Evolutionary conservation across 2,888 invertebrate species (phyloP).

Genomic region (Ecliptopera silaceata): DNA sequence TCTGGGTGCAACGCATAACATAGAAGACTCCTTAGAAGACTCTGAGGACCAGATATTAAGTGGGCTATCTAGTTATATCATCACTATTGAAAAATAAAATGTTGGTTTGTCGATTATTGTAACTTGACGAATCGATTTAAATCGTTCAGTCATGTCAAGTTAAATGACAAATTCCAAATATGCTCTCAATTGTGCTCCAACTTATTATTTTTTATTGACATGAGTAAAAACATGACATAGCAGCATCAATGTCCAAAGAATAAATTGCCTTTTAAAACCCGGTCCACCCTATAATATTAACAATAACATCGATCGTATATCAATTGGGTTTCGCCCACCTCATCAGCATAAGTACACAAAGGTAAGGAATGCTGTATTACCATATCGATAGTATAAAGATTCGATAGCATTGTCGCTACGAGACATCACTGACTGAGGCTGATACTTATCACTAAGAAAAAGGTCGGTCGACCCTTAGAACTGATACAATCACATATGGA

Average conservation of each 20-base stretch:
- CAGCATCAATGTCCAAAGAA: conserved; percentile 68
- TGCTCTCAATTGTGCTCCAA: too few relatives aligned
- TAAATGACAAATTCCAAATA: too few relatives aligned
- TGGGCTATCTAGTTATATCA: too few relatives aligned
- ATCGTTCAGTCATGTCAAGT: too few relatives aligned
- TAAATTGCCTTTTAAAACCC: conserved; percentile 75
- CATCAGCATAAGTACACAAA: conserved; percentile 79
- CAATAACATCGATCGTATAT: conserved; percentile 75
- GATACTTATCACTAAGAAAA: conserved; percentile 73
- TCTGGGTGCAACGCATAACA: too few relatives aligned
- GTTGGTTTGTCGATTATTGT: too few relatives aligned
- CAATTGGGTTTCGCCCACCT: conserved; percentile 80
- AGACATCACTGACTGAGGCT: conserved; percentile 65
- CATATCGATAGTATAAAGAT: conserved; percentile 68
- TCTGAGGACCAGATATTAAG: too few relatives aligned
- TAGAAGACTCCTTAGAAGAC: too few relatives aligned
- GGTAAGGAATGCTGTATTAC: conserved; percentile 72
- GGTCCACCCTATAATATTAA: conserved; percentile 71
- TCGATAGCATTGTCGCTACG: conserved; percentile 70
- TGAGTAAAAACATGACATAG: conserved; percentile 53
- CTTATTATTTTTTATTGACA: conserved; percentile 28
- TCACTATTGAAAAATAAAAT: too few relatives aligned
- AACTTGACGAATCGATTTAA: too few relatives aligned
- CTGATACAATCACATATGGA: conserved; percentile 46
- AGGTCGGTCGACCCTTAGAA: conserved; percentile 64